Evolutionary conservation across 2,797 vertebrate species (phyloP).

Genomic region (Somateria mollissima): DNA sequence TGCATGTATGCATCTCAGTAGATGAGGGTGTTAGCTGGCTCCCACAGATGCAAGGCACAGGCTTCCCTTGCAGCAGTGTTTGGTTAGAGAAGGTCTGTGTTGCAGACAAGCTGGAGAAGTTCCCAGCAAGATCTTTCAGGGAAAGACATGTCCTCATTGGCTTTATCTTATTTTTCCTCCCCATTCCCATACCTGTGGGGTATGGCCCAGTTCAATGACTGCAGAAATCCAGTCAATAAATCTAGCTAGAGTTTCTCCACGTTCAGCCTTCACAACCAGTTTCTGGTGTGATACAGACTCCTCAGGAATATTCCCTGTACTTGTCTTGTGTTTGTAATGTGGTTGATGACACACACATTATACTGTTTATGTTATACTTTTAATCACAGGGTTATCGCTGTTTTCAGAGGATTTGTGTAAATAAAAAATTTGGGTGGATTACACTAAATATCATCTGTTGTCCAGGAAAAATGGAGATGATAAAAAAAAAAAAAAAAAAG

Average conservation of each 20-base stretch:
- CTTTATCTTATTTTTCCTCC: background rate
- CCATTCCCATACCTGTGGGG: background rate
- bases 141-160: background rate
- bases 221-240: background rate
- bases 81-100: background rate
- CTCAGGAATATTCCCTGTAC: background rate
- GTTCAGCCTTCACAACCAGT: background rate
- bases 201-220: background rate
- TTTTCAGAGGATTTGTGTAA: background rate
- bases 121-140: background rate
- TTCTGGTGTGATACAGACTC: background rate
- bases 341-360: background rate
- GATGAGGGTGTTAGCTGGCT: background rate
- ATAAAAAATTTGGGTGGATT: background rate
- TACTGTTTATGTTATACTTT: background rate
- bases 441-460: background rate
- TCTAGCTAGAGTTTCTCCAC: background rate
- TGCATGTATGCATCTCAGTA: background rate
- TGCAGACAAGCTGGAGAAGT: background rate
- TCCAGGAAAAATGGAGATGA: background rate
- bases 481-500: background rate
- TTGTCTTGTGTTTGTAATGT: background rate
- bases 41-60: background rate
- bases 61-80: background rate
- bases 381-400: background rate